Conservation (phyloP, 2,113 vertebrate species). For the Dicentrarchus labrax region DNA sequence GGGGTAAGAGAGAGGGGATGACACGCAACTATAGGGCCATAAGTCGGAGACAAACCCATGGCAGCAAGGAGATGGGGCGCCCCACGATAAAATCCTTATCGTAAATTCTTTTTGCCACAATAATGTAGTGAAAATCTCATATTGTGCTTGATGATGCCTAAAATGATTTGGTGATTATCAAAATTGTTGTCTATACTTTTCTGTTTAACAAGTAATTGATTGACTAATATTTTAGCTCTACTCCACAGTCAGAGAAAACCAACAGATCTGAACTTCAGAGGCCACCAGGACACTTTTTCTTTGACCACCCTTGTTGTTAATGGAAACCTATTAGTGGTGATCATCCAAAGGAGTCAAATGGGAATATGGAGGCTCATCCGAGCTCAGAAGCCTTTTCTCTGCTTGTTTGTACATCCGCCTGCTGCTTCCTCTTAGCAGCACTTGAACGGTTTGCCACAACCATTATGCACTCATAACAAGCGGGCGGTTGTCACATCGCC, state of each 20-base stretch:
- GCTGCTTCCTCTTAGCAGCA: conserved; percentile 48
- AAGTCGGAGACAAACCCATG: too few species aligned
- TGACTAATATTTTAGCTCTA: not conserved
- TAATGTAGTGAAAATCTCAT: too few species aligned
- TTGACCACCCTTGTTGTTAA: conserved; percentile 57
- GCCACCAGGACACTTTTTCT: conserved; percentile 22
- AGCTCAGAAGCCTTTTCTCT: conserved; percentile 42
- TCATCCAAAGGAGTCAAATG: conserved; percentile 60
- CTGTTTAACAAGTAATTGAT: not conserved
- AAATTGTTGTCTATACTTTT: not conserved
- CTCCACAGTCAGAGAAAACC: conserved; percentile 7
- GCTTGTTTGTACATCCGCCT: conserved; percentile 10
- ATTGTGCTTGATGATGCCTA: too few species aligned
- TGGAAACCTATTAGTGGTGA: conserved; percentile 75
- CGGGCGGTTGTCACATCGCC: conserved; percentile 19
- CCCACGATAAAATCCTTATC: too few species aligned
- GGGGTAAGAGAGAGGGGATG: too few species aligned
- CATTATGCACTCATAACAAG: conserved; percentile 47
- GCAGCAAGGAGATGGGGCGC: too few species aligned
- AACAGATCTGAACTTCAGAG: conserved; percentile 12
- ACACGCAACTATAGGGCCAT: too few species aligned
- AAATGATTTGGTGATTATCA: too few species aligned
- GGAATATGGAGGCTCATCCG: conserved; percentile 44
- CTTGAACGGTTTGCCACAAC: conserved; percentile 40
- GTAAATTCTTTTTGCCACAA: too few species aligned